Conservation (phyloP, 2,888 invertebrate species). For the Troides oblongomaculatus region DNA sequence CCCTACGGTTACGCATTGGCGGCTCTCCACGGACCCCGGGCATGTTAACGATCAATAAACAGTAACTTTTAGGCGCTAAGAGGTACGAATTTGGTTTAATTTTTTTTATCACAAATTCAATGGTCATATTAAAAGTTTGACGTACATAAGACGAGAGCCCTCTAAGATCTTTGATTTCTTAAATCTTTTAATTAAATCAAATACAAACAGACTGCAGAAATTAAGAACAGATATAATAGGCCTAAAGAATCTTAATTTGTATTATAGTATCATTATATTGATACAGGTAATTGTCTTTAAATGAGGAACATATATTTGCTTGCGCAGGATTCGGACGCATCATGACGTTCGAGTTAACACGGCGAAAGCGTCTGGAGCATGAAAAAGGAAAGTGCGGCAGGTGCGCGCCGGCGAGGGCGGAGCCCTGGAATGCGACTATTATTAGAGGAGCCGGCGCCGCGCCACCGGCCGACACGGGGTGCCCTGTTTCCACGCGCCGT, state of each 20-base stretch:
- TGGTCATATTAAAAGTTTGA: too few relatives aligned
- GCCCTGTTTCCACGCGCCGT: slow-evolving; percentile 47
- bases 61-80: slow-evolving; percentile 45
- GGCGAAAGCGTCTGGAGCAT: slow-evolving; percentile 58
- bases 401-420: slow-evolving; percentile 50
- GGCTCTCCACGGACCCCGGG: slow-evolving; percentile 60
- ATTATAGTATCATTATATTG: too few relatives aligned
- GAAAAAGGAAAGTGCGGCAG: slow-evolving; percentile 75
- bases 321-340: not conserved
- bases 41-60: slow-evolving; percentile 57
- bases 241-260: too few relatives aligned
- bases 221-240: too few relatives aligned
- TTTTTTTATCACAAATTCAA: not conserved
- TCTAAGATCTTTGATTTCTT: too few relatives aligned
- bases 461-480: slow-evolving; percentile 58
- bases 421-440: slow-evolving; percentile 71
- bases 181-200: too few relatives aligned
- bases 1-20: slow-evolving; percentile 54
- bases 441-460: slow-evolving; percentile 71
- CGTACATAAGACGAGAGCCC: too few relatives aligned
- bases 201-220: too few relatives aligned
- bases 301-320: not conserved
- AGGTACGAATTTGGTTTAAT: slow-evolving; percentile 2
- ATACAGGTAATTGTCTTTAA: not conserved
- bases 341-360: slow-evolving; percentile 19